Conservation (phyloP, 2,113 vertebrate species). For the Dunckerocampus dactyliophorus region DNA sequence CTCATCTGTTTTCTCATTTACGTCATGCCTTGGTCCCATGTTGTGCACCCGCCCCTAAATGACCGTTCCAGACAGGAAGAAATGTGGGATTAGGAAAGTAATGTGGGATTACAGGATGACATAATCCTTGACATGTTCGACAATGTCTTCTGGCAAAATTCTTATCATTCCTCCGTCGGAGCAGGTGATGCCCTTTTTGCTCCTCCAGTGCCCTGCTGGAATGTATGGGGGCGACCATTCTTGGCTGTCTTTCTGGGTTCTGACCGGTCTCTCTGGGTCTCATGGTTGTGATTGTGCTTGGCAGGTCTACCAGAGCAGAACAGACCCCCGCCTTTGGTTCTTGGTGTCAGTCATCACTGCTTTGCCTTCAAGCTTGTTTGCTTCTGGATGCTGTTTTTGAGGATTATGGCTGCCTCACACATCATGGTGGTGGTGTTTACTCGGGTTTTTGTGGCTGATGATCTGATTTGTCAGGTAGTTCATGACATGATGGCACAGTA, state of each 20-base stretch:
- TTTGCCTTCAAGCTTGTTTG: not conserved
- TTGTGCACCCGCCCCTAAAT: not conserved
- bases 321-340: conserved; percentile 41
- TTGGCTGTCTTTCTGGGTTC: conserved; percentile 8
- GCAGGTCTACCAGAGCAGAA: conserved; percentile 57
- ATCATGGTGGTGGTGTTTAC: not conserved
- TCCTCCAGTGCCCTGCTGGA: not conserved
- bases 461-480: conserved; percentile 2
- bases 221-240: conserved; percentile 12
- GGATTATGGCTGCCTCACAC: not conserved
- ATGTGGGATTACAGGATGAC: not conserved
- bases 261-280: conserved; percentile 50
- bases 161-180: conserved; percentile 11
- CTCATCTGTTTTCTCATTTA: not conserved
- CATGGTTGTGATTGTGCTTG: conserved; percentile 68
- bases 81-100: not conserved
- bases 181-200: conserved; percentile 24
- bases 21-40: not conserved
- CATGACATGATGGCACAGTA: too few relatives aligned
- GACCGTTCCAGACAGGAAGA: not conserved
- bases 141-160: conserved; percentile 17
- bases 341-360: conserved; percentile 23
- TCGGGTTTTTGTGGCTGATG: not conserved
- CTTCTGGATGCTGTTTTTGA: not conserved
- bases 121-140: conserved; percentile 11